Evolutionary conservation across 2,888 invertebrate species (phyloP).

Genomic region (Agriopis marginaria): DNA sequence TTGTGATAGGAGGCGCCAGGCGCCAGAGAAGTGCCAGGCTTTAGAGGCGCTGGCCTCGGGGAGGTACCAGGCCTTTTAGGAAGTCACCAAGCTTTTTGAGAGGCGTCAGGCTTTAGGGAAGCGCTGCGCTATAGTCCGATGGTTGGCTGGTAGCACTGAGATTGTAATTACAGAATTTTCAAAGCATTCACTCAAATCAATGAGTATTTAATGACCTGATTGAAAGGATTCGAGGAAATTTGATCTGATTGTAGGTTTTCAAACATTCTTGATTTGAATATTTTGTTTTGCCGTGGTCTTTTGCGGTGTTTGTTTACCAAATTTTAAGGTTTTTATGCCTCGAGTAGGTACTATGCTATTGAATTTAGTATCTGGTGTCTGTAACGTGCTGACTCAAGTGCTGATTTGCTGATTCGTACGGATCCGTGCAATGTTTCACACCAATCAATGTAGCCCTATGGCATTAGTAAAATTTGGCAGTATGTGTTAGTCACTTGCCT

Average conservation of each 20-base stretch:
- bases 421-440: background rate
- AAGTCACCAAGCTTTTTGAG: background rate
- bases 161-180: too few relatives aligned
- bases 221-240: too few relatives aligned
- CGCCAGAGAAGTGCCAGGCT: background rate
- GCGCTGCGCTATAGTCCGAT: background rate
- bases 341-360: too few relatives aligned
- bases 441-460: background rate
- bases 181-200: too few relatives aligned
- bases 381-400: background rate
- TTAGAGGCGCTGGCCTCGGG: background rate
- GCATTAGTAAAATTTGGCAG: slow-evolving; percentile 7
- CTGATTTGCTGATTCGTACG: background rate
- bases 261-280: too few relatives aligned
- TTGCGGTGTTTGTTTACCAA: too few relatives aligned
- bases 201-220: too few relatives aligned
- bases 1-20: slow-evolving; percentile 24
- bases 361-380: background rate
- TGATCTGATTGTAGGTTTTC: too few relatives aligned
- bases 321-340: too few relatives aligned
- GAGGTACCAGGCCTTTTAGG: background rate
- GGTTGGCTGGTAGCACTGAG: too few relatives aligned
- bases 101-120: background rate
- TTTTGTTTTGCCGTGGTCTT: too few relatives aligned
- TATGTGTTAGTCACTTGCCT: slow-evolving; percentile 40